Evolutionary conservation across 2,113 vertebrate species (phyloP), one percentile per base, ranked within the genome.

Genomic region (Daubentonia madagascariensis): DNA sequence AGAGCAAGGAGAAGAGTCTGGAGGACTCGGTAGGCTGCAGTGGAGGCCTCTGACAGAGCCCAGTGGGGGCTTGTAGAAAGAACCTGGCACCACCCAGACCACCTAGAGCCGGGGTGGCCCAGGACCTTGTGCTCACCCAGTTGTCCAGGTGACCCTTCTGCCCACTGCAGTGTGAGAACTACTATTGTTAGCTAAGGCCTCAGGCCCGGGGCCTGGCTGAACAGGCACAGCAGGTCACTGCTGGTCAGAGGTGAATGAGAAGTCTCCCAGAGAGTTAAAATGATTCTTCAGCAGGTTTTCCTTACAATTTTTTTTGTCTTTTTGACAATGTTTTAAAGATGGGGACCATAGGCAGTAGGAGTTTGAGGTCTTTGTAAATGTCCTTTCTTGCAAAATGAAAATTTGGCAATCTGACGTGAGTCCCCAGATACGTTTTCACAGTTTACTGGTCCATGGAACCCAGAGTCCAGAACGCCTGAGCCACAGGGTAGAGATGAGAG

Each of bases 321-420:
- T 18, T 32, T 81, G 32, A 11, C 50, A 43, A 3, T 63, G 48
- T 45, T 16, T 59, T 52, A 61, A 87, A 48, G 59, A 13, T 75
- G 59, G 20, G 28, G 30, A 52, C 57, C 32, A 10, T 16, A 59
- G 17, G 61, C 14, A 28, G 3, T 54, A n/a, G 37, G 37, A 63
- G 85, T 63, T 68, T 28, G 67, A 79, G 23, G 32, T 59, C 61
- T 91, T 91, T 79, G 32, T 52, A 61, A 75, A n/a, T 54, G n/a
- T 61, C 63, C 3, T 45, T 68, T 68, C 59, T 81, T 92, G 28
- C n/a, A 23, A n/a, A 84, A 85, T 28, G 59, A 78, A 86, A 91
- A 50, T 40, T 50, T 80, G n/a, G 23, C 63, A 84, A 23, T 37
- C 61, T 1, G 12, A 28, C 8, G 28, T 68, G 57, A 30, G 48